Evolutionary conservation across 2,888 invertebrate species (phyloP).

Genomic region (Lithodes maja): DNA sequence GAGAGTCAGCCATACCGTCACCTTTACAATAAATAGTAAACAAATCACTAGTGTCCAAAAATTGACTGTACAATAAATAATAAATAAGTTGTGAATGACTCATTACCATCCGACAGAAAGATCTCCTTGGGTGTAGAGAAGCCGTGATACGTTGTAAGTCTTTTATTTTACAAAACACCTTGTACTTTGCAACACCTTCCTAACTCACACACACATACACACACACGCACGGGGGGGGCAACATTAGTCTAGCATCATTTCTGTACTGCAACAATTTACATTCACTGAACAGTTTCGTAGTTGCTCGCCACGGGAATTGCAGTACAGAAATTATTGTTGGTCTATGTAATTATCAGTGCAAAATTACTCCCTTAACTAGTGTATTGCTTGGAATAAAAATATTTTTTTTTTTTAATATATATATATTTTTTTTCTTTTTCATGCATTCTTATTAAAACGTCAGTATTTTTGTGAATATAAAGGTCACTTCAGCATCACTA

Average conservation of each 20-base stretch:
- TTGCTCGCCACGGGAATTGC: constrained; percentile 43
- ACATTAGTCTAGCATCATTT: constrained; percentile 21
- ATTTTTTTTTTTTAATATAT: constrained; percentile 38
- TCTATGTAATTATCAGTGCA: constrained; percentile 46
- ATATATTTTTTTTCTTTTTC: constrained; percentile 36
- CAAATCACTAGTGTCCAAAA: constrained; percentile 44
- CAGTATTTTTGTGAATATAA: constrained; percentile 49
- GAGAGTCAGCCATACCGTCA: neutral
- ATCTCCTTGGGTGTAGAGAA: constrained; percentile 33
- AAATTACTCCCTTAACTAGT: constrained; percentile 57
- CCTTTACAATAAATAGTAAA: constrained; percentile 59
- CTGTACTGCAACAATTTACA: constrained; percentile 35
- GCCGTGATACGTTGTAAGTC: constrained; percentile 25
- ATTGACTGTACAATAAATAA: constrained; percentile 65
- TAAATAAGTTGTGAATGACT: constrained; percentile 55
- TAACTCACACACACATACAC: constrained; percentile 1
- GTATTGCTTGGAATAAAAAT: constrained; percentile 67
- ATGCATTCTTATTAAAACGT: constrained; percentile 49
- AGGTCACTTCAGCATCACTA: constrained; percentile 67
- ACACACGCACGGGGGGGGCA: constrained; percentile 13
- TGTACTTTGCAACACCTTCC: constrained; percentile 38
- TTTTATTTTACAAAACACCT: constrained; percentile 49
- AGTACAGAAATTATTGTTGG: constrained; percentile 14
- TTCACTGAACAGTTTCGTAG: constrained; percentile 26
- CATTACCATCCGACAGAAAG: constrained; percentile 56